Conservation (phyloP, 2,888 invertebrate genomes). For the Amphipoea lucens region DNA sequence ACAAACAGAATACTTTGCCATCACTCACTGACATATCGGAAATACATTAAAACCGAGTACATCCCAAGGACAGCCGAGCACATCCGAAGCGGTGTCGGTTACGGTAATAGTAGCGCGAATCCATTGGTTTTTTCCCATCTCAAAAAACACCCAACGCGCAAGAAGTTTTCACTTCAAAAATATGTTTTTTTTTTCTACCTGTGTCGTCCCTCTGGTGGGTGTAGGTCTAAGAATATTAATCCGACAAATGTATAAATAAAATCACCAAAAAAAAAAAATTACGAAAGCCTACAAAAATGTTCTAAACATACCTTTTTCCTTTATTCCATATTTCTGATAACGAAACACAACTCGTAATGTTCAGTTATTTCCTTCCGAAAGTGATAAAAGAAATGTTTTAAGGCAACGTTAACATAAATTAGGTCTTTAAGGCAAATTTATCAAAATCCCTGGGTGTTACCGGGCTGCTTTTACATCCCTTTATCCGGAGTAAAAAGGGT, state of each 20-base stretch:
- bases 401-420: slow-evolving; percentile 52
- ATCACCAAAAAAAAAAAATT: neutral
- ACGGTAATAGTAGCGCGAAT: too few relatives aligned
- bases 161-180: too few relatives aligned
- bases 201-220: neutral
- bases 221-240: neutral
- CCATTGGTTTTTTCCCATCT: too few relatives aligned
- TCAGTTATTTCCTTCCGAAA: slow-evolving; percentile 19
- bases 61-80: too few relatives aligned
- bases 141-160: too few relatives aligned
- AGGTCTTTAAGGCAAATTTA: slow-evolving; percentile 41
- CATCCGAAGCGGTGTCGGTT: too few relatives aligned
- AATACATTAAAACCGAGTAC: too few relatives aligned
- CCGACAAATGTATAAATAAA: neutral
- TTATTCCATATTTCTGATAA: slow-evolving; percentile 16
- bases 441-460: slow-evolving; percentile 41
- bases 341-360: slow-evolving; percentile 25
- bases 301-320: slow-evolving; percentile 10
- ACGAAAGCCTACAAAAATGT: slow-evolving; percentile 17
- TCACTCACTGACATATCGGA: too few relatives aligned
- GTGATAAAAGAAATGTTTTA: slow-evolving; percentile 13
- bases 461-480: slow-evolving; percentile 28
- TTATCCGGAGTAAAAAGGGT: slow-evolving; percentile 43
- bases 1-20: too few relatives aligned
- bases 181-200: neutral